Evolutionary conservation across 2,113 vertebrate species (phyloP).

Genomic region (Xenopus laevis): DNA sequence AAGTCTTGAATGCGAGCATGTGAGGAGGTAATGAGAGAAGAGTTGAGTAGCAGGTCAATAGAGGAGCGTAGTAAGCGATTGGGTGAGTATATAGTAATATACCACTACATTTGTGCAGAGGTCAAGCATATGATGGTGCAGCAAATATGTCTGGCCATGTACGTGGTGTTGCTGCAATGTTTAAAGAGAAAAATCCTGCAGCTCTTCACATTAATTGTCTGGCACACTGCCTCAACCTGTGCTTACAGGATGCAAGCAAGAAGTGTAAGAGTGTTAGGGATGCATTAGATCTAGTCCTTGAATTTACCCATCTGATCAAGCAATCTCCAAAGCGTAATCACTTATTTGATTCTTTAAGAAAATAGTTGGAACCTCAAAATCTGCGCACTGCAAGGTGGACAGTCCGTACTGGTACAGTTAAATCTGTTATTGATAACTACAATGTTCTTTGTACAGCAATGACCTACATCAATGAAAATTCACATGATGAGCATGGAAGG

Average conservation of each 20-base stretch:
- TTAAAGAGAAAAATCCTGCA: too few species aligned
- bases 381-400: not conserved
- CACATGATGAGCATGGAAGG: not conserved
- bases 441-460: too few species aligned
- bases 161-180: not conserved
- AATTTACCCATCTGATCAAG: too few species aligned
- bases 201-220: too few species aligned
- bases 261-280: constrained; percentile 5
- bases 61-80: too few species aligned
- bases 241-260: constrained; percentile 14
- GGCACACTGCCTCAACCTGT: constrained; percentile 10
- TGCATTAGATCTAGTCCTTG: too few species aligned
- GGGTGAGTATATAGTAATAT: too few species aligned
- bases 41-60: too few species aligned
- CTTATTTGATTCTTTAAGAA: not conserved
- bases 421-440: constrained; percentile 7
- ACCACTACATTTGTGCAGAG: too few species aligned
- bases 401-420: not conserved
- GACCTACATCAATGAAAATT: not conserved
- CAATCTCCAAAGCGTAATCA: too few species aligned
- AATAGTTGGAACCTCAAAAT: not conserved
- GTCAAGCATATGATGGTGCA: not conserved
- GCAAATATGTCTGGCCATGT: constrained; percentile 17
- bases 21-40: too few species aligned
- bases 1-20: too few species aligned